Base-by-base conservation (phyloP, 1,140 invertebrate genomes). In the Campoletis sonorensis region DNA sequence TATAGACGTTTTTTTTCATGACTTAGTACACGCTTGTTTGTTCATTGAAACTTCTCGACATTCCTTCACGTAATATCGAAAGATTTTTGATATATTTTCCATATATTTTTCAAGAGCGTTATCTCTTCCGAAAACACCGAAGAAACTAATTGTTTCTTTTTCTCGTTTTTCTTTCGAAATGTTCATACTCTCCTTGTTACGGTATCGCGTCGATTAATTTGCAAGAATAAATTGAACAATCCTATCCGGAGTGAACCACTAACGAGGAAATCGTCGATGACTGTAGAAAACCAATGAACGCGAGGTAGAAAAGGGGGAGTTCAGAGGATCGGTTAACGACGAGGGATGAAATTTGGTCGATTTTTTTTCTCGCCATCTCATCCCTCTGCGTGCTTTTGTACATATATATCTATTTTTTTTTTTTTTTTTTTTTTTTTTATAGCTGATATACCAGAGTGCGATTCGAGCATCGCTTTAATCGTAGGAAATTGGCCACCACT, bases 251-350 rank as follows among this genome's bases (percentile, higher is more conserved):
- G 83, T 86, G 85, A 78, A 86, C 86, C 86, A 85, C 87, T 90
- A 90, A 90, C 87, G 89, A 91, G 90, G 88, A 89, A 90, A 90
- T 90, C 85, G 89, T 86, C 87, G 86, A 88, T 86, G 83, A 87
- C 85, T 86, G 84, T 75, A 18, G 72, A 75, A 54, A 54, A 37
- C 40, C n/a, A 45, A 26, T 26, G 70, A 27, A 30, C 26, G 27
- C 30, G 40, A 73, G 64, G 27, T 26, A 75, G 45, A 75, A 49
- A n/a, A 26, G 23, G 11, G n/a, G 13, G 10, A 54, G 33, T 26
- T 26, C 10, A 72, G 70, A n/a, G n/a, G 13, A 40, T 5, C 72
- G 26, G 40, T 75, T 75, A 45, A 54, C 85, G 82, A 82, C 64
- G 49, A 72, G 80, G 72, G 73, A 79, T 83, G 80, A 86, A 89